Evolutionary conservation across 2,797 vertebrate species (phyloP), one percentile per base, ranked within the genome.

Genomic region (Ctenochaetus hawaiiensis): DNA sequence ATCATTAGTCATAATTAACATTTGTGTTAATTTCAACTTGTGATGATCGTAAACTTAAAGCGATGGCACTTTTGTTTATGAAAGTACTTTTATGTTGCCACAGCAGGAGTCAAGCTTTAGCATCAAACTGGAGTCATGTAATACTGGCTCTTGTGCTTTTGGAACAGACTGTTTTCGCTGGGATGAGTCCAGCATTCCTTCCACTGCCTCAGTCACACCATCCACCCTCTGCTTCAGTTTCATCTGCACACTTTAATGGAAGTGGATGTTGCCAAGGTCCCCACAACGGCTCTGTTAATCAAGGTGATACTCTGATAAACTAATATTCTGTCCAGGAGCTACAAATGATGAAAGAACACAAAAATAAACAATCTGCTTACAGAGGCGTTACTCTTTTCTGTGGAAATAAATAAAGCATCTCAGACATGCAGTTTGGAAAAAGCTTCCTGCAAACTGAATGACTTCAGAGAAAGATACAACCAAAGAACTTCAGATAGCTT

Each of bases 131-230:
- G 45, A 60, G 57, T 65, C 54, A 66, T 30, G 20, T 14, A 37
- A 54, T 45, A 45, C 68, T n/a, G 17, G 34, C 30, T 79, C 70
- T 39, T 72, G 39, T 68, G 65, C 80, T 1, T 23, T 60, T 22
- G 48, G 69, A 65, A 59, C 66, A 63, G 61, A 34, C 49, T 77
- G 69, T 69, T 86, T 80, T 49, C 65, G 48, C 67, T 88, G 88
- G 77, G 44, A 44, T 23, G 54, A 74, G 73, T 80, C 78, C 83
- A 83, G 45, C 78, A 83, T 85, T 44, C 34, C 56, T 72, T 75
- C 73, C 75, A 56, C 30, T 52, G 18, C 58, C 44, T 72, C 53
- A 41, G 71, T 67, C 67, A 82, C 45, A 20, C 20, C 57, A 8
- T 66, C 78, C 20, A 17, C 67, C 34, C 69, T 77, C 75, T 68